A percentile compares a stretch with the other conserved stretches of the same genome.
These are phyloP conservation scores for Noctua janthe DNA, from an alignment of 2,888 invertebrate species.

Conservation along the genomic window DNA sequence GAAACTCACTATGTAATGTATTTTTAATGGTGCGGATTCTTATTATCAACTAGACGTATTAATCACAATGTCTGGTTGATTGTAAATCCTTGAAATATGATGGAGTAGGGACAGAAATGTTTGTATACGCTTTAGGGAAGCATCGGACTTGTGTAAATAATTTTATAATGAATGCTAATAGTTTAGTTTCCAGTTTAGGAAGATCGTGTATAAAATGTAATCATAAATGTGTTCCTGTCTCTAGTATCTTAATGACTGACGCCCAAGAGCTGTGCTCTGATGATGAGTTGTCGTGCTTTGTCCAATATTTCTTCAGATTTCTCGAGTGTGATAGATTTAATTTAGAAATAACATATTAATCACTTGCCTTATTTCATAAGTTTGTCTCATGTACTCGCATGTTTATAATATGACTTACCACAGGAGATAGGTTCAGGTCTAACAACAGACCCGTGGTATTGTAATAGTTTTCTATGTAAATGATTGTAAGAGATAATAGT, in stretches of 20 bases:
- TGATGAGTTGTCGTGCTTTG: constrained; percentile 61
- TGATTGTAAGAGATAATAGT: constrained; percentile 68
- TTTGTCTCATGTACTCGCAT: constrained; percentile 82
- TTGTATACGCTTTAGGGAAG: constrained; percentile 83
- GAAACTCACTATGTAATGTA: constrained; percentile 45
- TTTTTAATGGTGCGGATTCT: constrained; percentile 56
- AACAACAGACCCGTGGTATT: constrained; percentile 58
- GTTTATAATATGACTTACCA: constrained; percentile 74
- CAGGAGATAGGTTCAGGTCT: constrained; percentile 55
- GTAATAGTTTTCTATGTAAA: constrained; percentile 73
- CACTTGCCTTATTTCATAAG: constrained; percentile 84
- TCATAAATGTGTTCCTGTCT: constrained; percentile 62
- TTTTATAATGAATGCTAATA: constrained; percentile 58
- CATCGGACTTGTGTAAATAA: constrained; percentile 73
- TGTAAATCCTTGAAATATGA: constrained; percentile 57
- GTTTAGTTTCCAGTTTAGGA: constrained; percentile 52
- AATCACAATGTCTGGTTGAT: constrained; percentile 68
- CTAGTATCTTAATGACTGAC: constrained; percentile 57
- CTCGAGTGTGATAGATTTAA: constrained; percentile 70
- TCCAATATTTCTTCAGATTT: constrained; percentile 71
- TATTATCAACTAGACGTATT: constrained; percentile 66
- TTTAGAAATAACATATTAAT: constrained; percentile 67
- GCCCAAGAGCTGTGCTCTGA: constrained; percentile 75
- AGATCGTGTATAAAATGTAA: constrained; percentile 58
- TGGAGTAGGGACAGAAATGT: constrained; percentile 66